phyloP scores from a whole-genome alignment of 2,797 vertebrate genomes.

The Crocodylus rhombifer region DNA sequence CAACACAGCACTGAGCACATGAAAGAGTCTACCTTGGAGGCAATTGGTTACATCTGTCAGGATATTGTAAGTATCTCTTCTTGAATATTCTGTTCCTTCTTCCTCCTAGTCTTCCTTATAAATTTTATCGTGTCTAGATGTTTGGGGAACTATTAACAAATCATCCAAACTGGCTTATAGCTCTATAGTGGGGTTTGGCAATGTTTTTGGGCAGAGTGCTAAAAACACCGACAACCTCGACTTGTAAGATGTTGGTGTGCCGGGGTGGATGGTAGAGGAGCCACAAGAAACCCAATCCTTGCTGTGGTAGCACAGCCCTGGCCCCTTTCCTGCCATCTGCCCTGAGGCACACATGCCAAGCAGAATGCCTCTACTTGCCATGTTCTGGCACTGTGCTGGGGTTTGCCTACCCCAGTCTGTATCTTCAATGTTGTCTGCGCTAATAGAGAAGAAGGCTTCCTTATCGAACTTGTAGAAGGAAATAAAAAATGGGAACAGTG shows the following conservation, averaged over 20 bases:
- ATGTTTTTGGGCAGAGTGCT: too few species aligned
- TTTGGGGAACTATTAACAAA: accelerated
- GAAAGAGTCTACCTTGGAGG: conserved; percentile 98
- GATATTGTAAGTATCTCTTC: conserved; percentile 91
- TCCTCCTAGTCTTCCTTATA: background rate
- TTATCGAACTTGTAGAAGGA: background rate
- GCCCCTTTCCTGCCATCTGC: too few species aligned
- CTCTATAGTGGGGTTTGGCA: accelerated
- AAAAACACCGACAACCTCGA: too few species aligned
- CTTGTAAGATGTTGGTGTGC: too few species aligned
- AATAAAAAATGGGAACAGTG: accelerated
- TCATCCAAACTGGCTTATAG: accelerated
- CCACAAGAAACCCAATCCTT: too few species aligned
- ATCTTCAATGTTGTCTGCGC: background rate
- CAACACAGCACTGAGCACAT: conserved; percentile 97
- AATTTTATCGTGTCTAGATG: background rate
- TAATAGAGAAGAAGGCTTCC: accelerated
- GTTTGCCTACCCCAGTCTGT: too few species aligned
- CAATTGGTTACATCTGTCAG: conserved; percentile 99
- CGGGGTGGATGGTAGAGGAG: too few species aligned
- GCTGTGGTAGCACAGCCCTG: too few species aligned
- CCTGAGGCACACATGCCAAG: too few species aligned
- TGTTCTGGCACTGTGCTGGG: too few species aligned
- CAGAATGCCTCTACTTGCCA: too few species aligned
- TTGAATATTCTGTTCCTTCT: background rate